Percentiles rank a stretch among this genome's conserved stretches.
Conservation (phyloP, 2,888 invertebrate genomes). For the Globia sparganii region DNA sequence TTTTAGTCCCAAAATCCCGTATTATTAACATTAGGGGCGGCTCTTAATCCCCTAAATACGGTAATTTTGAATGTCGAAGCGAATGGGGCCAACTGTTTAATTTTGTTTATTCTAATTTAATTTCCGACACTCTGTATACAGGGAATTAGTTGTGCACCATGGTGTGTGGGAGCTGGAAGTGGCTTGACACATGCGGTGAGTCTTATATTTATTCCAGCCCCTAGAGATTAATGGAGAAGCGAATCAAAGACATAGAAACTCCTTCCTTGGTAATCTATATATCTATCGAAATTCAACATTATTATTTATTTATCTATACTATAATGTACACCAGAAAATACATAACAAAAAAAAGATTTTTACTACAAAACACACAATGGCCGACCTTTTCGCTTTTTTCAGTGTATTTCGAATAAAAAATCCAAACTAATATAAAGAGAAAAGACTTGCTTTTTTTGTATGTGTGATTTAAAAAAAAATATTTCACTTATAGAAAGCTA, state of each 20-base stretch:
- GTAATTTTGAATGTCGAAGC: slow-evolving; percentile 81
- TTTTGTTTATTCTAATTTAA: slow-evolving; percentile 87
- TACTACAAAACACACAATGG: too few relatives aligned
- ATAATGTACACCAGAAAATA: too few relatives aligned
- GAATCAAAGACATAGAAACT: not conserved
- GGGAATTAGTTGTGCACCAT: slow-evolving; percentile 64
- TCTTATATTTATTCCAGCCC: not conserved
- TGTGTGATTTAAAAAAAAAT: too few relatives aligned
- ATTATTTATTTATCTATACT: too few relatives aligned
- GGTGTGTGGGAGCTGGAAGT: slow-evolving; percentile 36
- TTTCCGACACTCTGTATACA: slow-evolving; percentile 78
- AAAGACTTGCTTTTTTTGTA: too few relatives aligned
- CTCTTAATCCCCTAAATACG: slow-evolving; percentile 79
- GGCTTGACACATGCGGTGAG: slow-evolving; percentile 4
- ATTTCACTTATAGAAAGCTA: too few relatives aligned
- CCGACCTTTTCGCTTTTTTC: too few relatives aligned
- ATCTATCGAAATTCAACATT: not conserved
- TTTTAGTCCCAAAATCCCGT: slow-evolving; percentile 76
- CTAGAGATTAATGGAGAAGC: not conserved
- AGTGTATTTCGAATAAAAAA: too few relatives aligned
- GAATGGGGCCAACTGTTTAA: slow-evolving; percentile 83
- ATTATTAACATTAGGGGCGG: slow-evolving; percentile 78
- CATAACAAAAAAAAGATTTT: too few relatives aligned
- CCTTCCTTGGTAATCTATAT: not conserved
- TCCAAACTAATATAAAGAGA: too few relatives aligned